phyloP scores from a whole-genome alignment of 2,797 vertebrate genomes.

The Rhinoraja longicauda region DNA sequence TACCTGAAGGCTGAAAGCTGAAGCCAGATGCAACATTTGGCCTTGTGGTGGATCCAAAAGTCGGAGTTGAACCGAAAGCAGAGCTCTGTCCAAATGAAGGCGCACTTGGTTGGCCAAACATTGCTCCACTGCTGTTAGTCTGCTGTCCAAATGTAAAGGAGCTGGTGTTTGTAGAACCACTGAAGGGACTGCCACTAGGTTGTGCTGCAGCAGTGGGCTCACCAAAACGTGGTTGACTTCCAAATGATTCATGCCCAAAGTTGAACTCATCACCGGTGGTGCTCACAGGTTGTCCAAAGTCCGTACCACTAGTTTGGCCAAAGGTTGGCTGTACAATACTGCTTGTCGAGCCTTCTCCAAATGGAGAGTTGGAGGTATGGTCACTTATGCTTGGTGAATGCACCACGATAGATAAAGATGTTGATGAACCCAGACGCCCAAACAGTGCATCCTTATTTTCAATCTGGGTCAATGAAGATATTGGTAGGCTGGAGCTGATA shows the following conservation, averaged over 20 bases:
- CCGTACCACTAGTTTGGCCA: slow-evolving; percentile 53
- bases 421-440: slow-evolving; percentile 48
- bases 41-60: slow-evolving; percentile 76
- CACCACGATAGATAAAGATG: slow-evolving; percentile 42
- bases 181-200: slow-evolving; percentile 62
- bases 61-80: slow-evolving; percentile 68
- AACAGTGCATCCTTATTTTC: slow-evolving; percentile 47
- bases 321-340: slow-evolving; percentile 77
- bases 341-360: slow-evolving; percentile 54
- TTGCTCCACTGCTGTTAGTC: slow-evolving; percentile 49
- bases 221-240: slow-evolving; percentile 60
- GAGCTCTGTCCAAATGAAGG: slow-evolving; percentile 74
- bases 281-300: slow-evolving; percentile 58
- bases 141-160: slow-evolving; percentile 78
- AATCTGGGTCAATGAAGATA: slow-evolving; percentile 54
- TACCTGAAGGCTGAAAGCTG: slow-evolving; percentile 83
- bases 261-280: slow-evolving; percentile 53
- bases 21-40: slow-evolving; percentile 75
- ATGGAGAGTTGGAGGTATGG: slow-evolving; percentile 45
- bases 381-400: not conserved
- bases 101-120: slow-evolving; percentile 71
- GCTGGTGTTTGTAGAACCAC: slow-evolving; percentile 54
- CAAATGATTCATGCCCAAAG: slow-evolving; percentile 62
- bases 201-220: slow-evolving; percentile 59
- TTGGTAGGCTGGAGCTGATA: slow-evolving; percentile 24